Percentiles rank a stretch among this genome's conserved stretches.
phyloP scores from a whole-genome alignment of 1,140 invertebrate genomes.

The Calephelis virginiensis region DNA sequence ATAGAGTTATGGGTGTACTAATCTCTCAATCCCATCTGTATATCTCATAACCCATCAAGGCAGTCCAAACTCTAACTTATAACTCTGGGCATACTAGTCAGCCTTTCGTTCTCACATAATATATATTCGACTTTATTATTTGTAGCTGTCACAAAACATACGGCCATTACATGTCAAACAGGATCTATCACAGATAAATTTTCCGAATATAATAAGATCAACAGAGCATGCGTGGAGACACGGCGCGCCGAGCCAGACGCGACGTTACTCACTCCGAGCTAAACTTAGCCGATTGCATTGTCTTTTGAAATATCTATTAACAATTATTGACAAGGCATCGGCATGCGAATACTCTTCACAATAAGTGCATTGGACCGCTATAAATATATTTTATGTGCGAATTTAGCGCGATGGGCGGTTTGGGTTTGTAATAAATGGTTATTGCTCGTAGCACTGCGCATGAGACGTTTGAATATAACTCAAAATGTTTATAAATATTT shows the following conservation, averaged over 20 bases:
- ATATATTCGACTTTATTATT: constrained; percentile 11
- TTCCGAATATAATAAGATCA: constrained; percentile 73
- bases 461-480: constrained; percentile 19
- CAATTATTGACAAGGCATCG: constrained; percentile 77
- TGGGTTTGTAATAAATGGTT: constrained; percentile 41
- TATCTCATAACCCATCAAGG: too few species aligned
- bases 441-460: constrained; percentile 23
- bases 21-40: too few species aligned
- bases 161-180: constrained; percentile 54
- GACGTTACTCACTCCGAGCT: constrained; percentile 67
- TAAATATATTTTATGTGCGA: constrained; percentile 70
- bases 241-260: constrained; percentile 52
- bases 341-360: constrained; percentile 68
- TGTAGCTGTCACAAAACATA: constrained; percentile 5
- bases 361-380: constrained; percentile 73
- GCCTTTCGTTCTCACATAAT: constrained; percentile 2
- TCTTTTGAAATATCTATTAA: constrained; percentile 78
- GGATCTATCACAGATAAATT: constrained; percentile 68
- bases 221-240: constrained; percentile 60
- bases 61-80: too few species aligned
- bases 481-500: constrained; percentile 1
- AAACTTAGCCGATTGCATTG: constrained; percentile 75
- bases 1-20: too few species aligned
- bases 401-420: constrained; percentile 43
- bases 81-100: too few species aligned